phyloP scores from a whole-genome alignment of 2,888 invertebrate species.

The Nymphalis polychloros region DNA sequence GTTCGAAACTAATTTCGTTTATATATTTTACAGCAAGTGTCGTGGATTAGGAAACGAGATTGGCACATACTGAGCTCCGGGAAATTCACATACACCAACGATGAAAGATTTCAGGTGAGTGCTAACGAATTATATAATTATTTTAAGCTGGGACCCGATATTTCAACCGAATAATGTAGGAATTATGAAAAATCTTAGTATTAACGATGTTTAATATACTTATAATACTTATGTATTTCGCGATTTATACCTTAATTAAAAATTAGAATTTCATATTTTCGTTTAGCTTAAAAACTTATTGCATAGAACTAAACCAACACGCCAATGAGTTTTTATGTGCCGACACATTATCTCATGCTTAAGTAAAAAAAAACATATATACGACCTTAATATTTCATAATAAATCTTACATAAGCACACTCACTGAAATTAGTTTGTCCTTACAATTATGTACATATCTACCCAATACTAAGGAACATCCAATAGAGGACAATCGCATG shows the following conservation, averaged over 20 bases:
- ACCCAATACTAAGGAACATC: conserved; percentile 3
- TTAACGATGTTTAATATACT: too few species aligned
- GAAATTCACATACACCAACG: conserved; percentile 95
- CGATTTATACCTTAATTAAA: too few species aligned
- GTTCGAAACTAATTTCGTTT: conserved; percentile 16
- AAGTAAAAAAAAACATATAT: too few species aligned
- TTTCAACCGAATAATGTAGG: background rate
- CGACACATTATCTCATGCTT: too few species aligned
- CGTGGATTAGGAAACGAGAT: conserved; percentile 95
- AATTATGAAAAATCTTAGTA: too few species aligned
- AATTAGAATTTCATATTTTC: too few species aligned
- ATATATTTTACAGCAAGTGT: conserved; percentile 87
- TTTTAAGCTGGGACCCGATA: background rate
- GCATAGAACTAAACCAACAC: too few species aligned
- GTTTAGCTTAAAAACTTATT: too few species aligned
- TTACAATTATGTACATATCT: background rate
- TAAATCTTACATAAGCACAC: background rate
- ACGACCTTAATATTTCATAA: background rate
- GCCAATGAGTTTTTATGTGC: too few species aligned
- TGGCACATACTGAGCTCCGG: conserved; percentile 97
- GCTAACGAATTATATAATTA: background rate
- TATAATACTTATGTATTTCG: too few species aligned
- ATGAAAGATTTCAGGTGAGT: conserved; percentile 88
- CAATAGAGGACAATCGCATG: conserved; percentile 19
- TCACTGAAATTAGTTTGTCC: background rate